phyloP scores from a whole-genome alignment of 2,797 vertebrate genomes.

The Manis javanica region DNA sequence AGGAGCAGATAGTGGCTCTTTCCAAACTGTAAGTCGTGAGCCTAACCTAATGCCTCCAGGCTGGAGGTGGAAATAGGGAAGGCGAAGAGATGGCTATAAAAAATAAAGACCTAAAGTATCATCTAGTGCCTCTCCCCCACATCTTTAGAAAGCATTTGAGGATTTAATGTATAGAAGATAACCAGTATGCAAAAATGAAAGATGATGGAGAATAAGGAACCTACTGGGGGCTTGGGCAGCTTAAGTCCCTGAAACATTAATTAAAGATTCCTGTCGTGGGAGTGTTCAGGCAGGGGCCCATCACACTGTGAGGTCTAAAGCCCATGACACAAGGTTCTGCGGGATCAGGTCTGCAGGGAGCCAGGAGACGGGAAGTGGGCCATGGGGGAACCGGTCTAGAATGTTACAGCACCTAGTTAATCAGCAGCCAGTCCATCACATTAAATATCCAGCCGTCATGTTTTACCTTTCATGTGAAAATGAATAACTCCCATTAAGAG shows the following conservation, averaged over 20 bases:
- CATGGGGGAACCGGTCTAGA: slow-evolving; percentile 82
- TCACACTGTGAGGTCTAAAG: background rate
- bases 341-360: slow-evolving; percentile 55
- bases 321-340: background rate
- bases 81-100: background rate
- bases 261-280: background rate
- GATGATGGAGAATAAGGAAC: background rate
- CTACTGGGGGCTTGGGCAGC: background rate
- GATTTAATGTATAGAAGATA: background rate
- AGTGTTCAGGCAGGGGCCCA: background rate
- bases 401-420: slow-evolving; percentile 88
- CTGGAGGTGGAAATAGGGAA: background rate
- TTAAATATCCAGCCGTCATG: slow-evolving; percentile 89
- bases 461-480: slow-evolving; percentile 91
- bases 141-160: background rate
- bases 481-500: slow-evolving; percentile 91
- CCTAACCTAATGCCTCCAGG: background rate
- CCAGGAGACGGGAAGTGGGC: slow-evolving; percentile 76
- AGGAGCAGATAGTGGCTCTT: background rate
- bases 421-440: slow-evolving; percentile 88
- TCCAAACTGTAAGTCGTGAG: background rate
- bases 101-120: background rate
- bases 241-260: background rate
- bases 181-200: slow-evolving; percentile 23
- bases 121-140: background rate